phyloP scores from a whole-genome alignment of 2,797 vertebrate species.

The Erithacus rubecula region DNA sequence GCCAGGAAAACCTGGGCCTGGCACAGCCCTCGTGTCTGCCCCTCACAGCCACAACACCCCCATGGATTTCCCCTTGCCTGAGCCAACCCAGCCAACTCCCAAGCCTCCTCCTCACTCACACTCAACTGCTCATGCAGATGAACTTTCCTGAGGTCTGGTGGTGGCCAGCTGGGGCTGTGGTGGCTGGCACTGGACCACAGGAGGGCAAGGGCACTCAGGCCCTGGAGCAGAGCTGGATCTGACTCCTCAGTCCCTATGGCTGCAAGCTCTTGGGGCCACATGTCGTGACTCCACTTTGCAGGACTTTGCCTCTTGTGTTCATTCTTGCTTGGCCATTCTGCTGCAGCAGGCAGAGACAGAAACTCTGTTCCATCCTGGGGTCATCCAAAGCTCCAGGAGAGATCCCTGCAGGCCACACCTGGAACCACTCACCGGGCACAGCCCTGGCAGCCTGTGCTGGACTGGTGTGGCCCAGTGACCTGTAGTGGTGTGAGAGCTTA shows the following conservation, averaged over 20 bases:
- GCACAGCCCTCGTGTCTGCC: not conserved
- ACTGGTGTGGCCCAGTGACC: accelerated
- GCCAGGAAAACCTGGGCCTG: not conserved
- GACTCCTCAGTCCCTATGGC: accelerated
- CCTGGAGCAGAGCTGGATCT: not conserved
- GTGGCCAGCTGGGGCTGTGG: not conserved
- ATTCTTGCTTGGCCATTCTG: not conserved
- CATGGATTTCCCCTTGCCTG: not conserved
- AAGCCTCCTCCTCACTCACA: not conserved
- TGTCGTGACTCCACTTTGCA: accelerated
- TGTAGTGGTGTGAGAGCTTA: accelerated
- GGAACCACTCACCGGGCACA: accelerated
- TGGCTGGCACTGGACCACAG: not conserved
- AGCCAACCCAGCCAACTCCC: not conserved
- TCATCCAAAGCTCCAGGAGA: accelerated
- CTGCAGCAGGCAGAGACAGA: not conserved
- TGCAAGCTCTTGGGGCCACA: accelerated
- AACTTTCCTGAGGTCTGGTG: not conserved
- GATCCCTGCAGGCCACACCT: not conserved
- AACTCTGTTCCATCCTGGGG: accelerated
- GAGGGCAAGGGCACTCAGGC: accelerated
- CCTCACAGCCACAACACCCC: not conserved
- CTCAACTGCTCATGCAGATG: not conserved
- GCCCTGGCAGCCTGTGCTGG: not conserved
- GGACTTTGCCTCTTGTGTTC: not conserved